Percentiles rank a stretch among this genome's conserved stretches.
phyloP scores from a whole-genome alignment of 1,140 invertebrate genomes.

The Brachionus manjavacas region DNA sequence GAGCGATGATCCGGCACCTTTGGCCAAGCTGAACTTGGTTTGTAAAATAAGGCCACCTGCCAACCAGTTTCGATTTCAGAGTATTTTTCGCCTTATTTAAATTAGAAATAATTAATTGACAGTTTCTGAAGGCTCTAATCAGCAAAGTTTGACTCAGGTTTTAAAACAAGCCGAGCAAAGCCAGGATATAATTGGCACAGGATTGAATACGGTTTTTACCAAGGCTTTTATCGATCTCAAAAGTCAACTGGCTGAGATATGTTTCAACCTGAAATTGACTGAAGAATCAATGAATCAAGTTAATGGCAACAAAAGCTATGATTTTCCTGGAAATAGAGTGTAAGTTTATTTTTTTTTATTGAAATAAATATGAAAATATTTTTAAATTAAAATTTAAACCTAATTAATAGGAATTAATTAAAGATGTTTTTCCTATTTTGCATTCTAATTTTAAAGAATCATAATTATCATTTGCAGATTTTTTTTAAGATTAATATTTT shows the following conservation, averaged over 20 bases:
- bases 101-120: background rate
- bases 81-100: background rate
- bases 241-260: background rate
- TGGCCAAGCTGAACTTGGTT: background rate
- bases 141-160: background rate
- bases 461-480: too few species aligned
- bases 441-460: too few species aligned
- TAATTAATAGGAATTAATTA: too few species aligned
- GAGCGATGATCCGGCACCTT: background rate
- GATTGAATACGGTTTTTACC: background rate
- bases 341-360: background rate
- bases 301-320: background rate
- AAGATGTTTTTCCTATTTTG: too few species aligned
- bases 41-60: background rate
- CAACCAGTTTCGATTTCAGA: slow-evolving; percentile 15
- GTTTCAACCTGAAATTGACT: background rate
- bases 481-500: too few species aligned
- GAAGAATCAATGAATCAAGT: slow-evolving; percentile 16
- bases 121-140: background rate
- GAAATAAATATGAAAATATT: background rate
- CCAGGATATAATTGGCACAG: background rate
- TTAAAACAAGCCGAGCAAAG: background rate
- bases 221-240: background rate
- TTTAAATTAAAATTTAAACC: background rate
- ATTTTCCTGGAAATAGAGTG: background rate